Evolutionary conservation across 2,113 vertebrate species (phyloP).

Genomic region (Zootoca vivipara): DNA sequence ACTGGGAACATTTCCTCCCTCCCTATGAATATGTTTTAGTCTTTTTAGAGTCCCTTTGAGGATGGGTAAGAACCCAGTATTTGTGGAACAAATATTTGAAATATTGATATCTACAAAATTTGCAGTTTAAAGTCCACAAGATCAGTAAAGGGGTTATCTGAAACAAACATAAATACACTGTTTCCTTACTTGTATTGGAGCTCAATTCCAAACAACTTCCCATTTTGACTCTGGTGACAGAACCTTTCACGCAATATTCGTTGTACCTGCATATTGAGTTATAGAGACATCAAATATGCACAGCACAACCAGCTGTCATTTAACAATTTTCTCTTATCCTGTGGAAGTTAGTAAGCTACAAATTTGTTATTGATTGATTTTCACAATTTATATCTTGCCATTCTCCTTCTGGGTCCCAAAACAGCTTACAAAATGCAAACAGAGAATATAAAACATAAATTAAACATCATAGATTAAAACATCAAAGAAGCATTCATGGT

Average conservation of each 20-base stretch:
- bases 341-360: not conserved
- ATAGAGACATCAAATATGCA: not conserved
- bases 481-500: too few species aligned
- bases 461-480: too few species aligned
- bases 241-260: slow-evolving; percentile 84
- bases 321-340: not conserved
- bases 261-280: slow-evolving; percentile 77
- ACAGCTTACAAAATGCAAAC: too few species aligned
- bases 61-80: not conserved
- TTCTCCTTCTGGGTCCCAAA: too few species aligned
- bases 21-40: not conserved
- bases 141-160: not conserved
- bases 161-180: not conserved
- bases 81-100: not conserved
- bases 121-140: not conserved
- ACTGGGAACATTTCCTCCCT: not conserved
- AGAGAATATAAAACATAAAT: too few species aligned
- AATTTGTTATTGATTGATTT: not conserved
- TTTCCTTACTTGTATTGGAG: slow-evolving; percentile 86
- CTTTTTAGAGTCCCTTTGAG: not conserved
- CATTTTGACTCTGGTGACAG: slow-evolving; percentile 75
- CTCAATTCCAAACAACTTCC: slow-evolving; percentile 79
- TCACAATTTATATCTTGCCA: too few species aligned
- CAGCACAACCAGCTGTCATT: not conserved
- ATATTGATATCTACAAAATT: not conserved